Evolutionary conservation across 2,888 invertebrate genomes (phyloP), one percentile per base, ranked within the genome.

Genomic region (Osmoderma eremita): DNA sequence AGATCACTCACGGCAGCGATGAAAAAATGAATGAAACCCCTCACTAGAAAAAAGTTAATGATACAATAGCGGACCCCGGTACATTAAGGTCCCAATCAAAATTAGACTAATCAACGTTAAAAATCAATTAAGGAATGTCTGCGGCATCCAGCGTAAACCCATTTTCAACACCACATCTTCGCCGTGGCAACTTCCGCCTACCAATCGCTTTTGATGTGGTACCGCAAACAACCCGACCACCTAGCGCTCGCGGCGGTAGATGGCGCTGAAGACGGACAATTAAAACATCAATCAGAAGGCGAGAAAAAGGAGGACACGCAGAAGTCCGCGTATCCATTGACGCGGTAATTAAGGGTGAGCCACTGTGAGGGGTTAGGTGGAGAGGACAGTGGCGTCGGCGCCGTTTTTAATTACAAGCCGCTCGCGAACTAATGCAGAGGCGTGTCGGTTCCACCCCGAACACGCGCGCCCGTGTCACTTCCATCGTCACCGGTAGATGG

Each of bases 381-480:
- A 64, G 58, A 69, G 68, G 58, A 72, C 70, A 71, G 73, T 70
- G 70, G 70, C 69, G 58, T 45, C 58, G 69, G 73, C 69, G 67
- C 67, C 68, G 56, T 56, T 36, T 63, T 70, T 74, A 74, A 73
- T 74, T 73, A 74, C 70, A 72, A 72, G 72, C 69, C 69, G 71
- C 68, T 63, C 61, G 67, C 63, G 68, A 69, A 53, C 71, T 70
- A 72, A 72, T 71, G 73, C 73, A 73, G 71, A 70, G 73, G 75
- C 72, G 73, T 71, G 68, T 61, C 68, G 56, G 64, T 63, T 50
- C 67, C 69, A 68, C 69, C 71, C 71, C 71, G 69, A 63, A 69
- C 72, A 72, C 73, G 72, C 74, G 71, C 73, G 67, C 72, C 65
- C 65, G 69, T 72, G 72, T 70, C 73, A 70, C 70, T 70, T 65